Evolutionary conservation across 2,888 invertebrate species (phyloP).

Genomic region (Plagiodera versicolora): DNA sequence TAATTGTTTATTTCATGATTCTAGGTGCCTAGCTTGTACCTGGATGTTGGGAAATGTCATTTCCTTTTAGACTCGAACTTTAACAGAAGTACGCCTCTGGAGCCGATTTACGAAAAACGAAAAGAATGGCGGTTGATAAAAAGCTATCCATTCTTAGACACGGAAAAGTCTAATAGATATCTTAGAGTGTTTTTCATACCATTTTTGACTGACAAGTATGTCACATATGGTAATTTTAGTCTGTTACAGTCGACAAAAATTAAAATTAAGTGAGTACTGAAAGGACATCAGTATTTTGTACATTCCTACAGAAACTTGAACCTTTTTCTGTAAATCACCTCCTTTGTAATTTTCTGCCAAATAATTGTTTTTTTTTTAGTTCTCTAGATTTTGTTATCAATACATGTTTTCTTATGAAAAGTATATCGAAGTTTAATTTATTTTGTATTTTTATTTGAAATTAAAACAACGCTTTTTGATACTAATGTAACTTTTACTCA

Average conservation of each 20-base stretch:
- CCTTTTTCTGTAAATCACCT: background rate
- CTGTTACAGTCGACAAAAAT: conserved; percentile 58
- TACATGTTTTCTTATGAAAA: background rate
- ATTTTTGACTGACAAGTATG: conserved; percentile 67
- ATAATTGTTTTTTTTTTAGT: background rate
- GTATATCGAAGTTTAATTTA: background rate
- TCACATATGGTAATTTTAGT: conserved; percentile 72
- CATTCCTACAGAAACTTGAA: background rate
- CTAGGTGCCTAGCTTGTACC: conserved; percentile 69
- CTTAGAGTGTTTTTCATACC: conserved; percentile 90
- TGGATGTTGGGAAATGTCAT: conserved; percentile 75
- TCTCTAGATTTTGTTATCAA: background rate
- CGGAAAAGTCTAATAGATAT: conserved; percentile 71
- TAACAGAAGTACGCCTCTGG: conserved; percentile 65
- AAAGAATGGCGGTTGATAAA: conserved; percentile 72
- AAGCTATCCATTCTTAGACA: conserved; percentile 73
- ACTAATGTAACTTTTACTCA: conserved; percentile 8
- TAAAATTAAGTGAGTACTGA: conserved; percentile 35
- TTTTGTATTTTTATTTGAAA: background rate
- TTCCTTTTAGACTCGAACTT: conserved; percentile 84
- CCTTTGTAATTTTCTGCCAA: background rate
- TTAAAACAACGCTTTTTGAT: background rate
- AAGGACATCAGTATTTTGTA: background rate
- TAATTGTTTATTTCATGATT: background rate
- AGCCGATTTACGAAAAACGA: conserved; percentile 75